Evolutionary conservation across 2,113 vertebrate species (phyloP).

Genomic region (Emydura subglobosa): DNA sequence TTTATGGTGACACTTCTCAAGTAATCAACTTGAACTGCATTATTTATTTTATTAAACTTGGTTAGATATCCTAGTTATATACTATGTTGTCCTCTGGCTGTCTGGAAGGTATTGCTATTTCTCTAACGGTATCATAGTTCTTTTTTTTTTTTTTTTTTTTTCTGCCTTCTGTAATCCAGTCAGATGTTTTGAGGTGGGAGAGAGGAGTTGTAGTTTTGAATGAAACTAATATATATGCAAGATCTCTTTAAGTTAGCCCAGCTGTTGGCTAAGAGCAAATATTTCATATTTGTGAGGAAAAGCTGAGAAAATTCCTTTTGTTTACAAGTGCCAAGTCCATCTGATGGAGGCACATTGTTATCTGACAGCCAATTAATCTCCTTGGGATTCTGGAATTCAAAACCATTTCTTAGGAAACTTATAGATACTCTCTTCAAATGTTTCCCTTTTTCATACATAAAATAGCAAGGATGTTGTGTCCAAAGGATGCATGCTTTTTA

Average conservation of each 20-base stretch:
- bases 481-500: not conserved
- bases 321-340: conserved; percentile 86
- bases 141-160: conserved; percentile 10
- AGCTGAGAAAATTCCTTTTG: conserved; percentile 84
- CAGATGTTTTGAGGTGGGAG: conserved; percentile 62
- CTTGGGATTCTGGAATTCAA: conserved; percentile 82
- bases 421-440: conserved; percentile 73
- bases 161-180: conserved; percentile 41
- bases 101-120: conserved; percentile 41
- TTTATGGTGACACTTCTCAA: not conserved
- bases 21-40: not conserved
- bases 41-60: not conserved
- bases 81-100: not conserved
- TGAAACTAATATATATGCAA: conserved; percentile 77
- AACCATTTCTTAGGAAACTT: conserved; percentile 83
- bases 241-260: conserved; percentile 80
- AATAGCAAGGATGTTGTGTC: conserved; percentile 18
- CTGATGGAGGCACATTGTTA: conserved; percentile 85
- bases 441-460: conserved; percentile 68
- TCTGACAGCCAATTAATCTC: conserved; percentile 87
- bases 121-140: conserved; percentile 24
- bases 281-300: conserved; percentile 88
- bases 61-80: not conserved
- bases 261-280: conserved; percentile 85
- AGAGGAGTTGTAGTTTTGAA: conserved; percentile 78